Evolutionary conservation across 2,888 invertebrate genomes (phyloP), one percentile per base, ranked within the genome.

Genomic region (Acleris literana): DNA sequence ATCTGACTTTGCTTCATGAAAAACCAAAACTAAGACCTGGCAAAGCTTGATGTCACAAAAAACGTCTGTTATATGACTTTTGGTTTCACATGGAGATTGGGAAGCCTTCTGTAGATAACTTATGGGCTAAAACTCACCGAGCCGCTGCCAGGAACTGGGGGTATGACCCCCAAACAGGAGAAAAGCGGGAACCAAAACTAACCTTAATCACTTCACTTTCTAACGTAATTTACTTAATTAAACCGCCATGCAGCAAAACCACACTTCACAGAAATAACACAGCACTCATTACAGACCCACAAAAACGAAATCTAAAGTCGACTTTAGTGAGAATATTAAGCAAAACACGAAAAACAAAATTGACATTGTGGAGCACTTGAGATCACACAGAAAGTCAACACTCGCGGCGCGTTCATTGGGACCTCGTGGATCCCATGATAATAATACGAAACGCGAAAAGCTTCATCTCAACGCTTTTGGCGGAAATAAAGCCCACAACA

Each of bases 101-200:
- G 85, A 78, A 80, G 75, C 79, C 84, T 87, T 88, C 75, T 49
- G 49, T 79, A 77, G 69, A 71, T 76, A 85, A 85, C 90, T 90
- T 92, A 91, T 80, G 73, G 52, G 65, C 91, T 92, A 92, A 82
- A 84, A 92, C 92, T 92, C 85, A 92, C 92, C 91, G 79, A 86
- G 81, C 90, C 85, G 92, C 79, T 75, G 84, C 73, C 84, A 78
- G 83, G 80, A 83, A 71, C 69, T 69, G 69, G 76, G 79, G 72
- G 70, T 76, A 76, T 76, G 76, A 72, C 74, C 76, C 81, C 76
- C 77, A 73, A 76, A 69, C 64, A 68, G 73, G 73, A 78, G 81
- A 83, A 86, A 80, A 91, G 91, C 90, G 90, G 90, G 90, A 90
- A 90, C 84, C 75, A 81, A 88, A 90, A 88, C 88, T 91, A 91